phyloP scores from a whole-genome alignment of 2,888 invertebrate species.

The Venusia cambrica region DNA sequence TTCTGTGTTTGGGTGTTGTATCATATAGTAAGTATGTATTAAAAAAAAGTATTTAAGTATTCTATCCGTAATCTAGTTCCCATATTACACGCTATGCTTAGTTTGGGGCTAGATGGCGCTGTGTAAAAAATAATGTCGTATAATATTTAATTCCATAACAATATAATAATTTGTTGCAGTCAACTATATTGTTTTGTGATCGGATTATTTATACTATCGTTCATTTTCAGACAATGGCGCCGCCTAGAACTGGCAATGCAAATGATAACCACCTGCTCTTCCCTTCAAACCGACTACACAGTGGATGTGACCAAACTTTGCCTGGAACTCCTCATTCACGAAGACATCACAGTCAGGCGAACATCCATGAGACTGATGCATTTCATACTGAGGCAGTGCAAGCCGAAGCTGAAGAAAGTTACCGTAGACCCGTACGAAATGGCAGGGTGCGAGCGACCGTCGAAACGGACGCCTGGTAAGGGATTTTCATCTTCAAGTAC shows the following conservation, averaged over 20 bases:
- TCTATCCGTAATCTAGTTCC: too few relatives aligned
- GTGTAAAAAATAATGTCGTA: too few relatives aligned
- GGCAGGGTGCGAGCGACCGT: slow-evolving; percentile 46
- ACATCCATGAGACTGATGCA: slow-evolving; percentile 83
- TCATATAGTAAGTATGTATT: too few relatives aligned
- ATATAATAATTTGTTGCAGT: too few relatives aligned
- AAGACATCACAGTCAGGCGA: slow-evolving; percentile 90
- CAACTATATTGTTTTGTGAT: too few relatives aligned
- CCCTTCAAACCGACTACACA: slow-evolving; percentile 85
- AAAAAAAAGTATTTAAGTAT: too few relatives aligned
- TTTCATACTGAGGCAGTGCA: slow-evolving; percentile 86
- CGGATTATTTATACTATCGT: too few relatives aligned
- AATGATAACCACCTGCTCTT: slow-evolving; percentile 86
- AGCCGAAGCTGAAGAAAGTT: slow-evolving; percentile 83
- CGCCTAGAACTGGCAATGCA: slow-evolving; percentile 88
- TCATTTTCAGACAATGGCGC: slow-evolving; percentile 93
- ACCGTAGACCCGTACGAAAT: slow-evolving; percentile 78
- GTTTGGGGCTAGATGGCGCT: too few relatives aligned
- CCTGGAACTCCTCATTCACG: slow-evolving; percentile 85
- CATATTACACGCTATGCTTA: too few relatives aligned
- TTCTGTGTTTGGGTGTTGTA: too few relatives aligned
- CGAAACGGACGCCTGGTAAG: slow-evolving; percentile 56
- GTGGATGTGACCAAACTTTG: slow-evolving; percentile 83
- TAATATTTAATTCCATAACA: too few relatives aligned
- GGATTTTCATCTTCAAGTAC: too few relatives aligned